Percentiles rank a stretch among this genome's conserved stretches.
phyloP scores from a whole-genome alignment of 2,888 invertebrate genomes.

The Pinctada fucata region DNA sequence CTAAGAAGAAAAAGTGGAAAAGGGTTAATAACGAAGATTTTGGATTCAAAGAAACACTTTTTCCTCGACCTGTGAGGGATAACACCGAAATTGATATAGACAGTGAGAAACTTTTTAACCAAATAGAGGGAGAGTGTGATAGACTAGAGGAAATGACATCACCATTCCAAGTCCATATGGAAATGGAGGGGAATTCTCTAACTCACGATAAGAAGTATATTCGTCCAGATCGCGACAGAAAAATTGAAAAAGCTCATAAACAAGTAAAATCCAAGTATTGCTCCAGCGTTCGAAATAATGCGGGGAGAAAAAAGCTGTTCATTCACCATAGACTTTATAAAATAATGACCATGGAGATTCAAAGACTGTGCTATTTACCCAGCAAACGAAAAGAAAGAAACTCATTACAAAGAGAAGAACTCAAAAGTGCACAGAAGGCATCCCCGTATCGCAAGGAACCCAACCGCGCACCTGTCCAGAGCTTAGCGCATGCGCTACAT shows the following conservation, averaged over 20 bases:
- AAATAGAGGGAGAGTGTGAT: slow-evolving; percentile 45
- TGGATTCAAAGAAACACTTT: slow-evolving; percentile 61
- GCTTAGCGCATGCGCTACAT: slow-evolving; percentile 59
- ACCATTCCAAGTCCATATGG: slow-evolving; percentile 40
- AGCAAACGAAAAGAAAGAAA: slow-evolving; percentile 30
- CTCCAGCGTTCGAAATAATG: slow-evolving; percentile 58
- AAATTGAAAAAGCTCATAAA: slow-evolving; percentile 62
- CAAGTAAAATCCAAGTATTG: slow-evolving; percentile 70
- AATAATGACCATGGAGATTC: slow-evolving; percentile 53
- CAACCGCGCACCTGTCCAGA: slow-evolving; percentile 48
- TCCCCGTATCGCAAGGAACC: not conserved
- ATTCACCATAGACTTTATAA: slow-evolving; percentile 66
- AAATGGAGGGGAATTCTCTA: slow-evolving; percentile 40
- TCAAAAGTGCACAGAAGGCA: not conserved
- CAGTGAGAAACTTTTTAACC: slow-evolving; percentile 41
- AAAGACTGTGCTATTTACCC: slow-evolving; percentile 43
- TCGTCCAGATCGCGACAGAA: slow-evolving; percentile 55
- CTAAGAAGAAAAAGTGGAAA: slow-evolving; percentile 63
- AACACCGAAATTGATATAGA: slow-evolving; percentile 38
- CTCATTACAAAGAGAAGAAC: slow-evolving; percentile 12
- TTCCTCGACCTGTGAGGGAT: slow-evolving; percentile 50
- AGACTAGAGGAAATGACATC: slow-evolving; percentile 40
- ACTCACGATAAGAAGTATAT: slow-evolving; percentile 18
- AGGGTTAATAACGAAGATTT: slow-evolving; percentile 45
- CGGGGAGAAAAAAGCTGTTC: slow-evolving; percentile 60